Evolutionary conservation across 2,888 invertebrate species (phyloP), one percentile per base, ranked within the genome.

Genomic region (Lithophane semibrunnea): DNA sequence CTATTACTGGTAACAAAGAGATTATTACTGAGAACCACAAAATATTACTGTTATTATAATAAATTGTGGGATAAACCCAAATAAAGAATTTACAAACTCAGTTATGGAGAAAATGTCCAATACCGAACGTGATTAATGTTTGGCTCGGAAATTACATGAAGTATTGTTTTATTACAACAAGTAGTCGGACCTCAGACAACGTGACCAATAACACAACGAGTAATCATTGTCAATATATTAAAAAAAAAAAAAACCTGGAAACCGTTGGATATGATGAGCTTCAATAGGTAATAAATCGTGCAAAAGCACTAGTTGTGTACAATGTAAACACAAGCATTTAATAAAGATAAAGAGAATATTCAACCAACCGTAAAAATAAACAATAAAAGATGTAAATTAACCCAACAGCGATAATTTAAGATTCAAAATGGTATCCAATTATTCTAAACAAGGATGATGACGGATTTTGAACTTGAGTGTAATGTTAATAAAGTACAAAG

Each of bases 21-120:
- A 90, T 84, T 85, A n/a, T n/a, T n/a, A n/a, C n/a, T n/a, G n/a
- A n/a, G 85, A 89, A 89, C 89, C 88, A 89, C 90, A 91, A 84
- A 74, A 80, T 79, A 74, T 81, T 76, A 78, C 72, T 73, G 69
- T 68, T 75, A 77, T 65, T 72, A 76, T 47, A 52, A 74, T 69
- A 82, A 74, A 85, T 68, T 77, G 54, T 82, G 47, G 86, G 47
- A 52, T 72, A 78, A 82, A 69, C 69, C 72, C 37, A 21, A 82
- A 69, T 60, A 82, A 61, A 73, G 8, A 71, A 74, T 21, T 71
- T 42, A 72, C 24, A 47, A 82, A 56, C 18, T 58, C 61, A 21
- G 18, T 75, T 60, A 60, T 56, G 12, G 21, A 44, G 16, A 67
- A 81, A 54, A 70, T 54, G 4, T 29, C 24, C 29, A 69, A 77